These are phyloP conservation scores for Sebastes trivittatus DNA, from an alignment of 2,797 vertebrate genomes.

Conservation along the genomic window DNA sequence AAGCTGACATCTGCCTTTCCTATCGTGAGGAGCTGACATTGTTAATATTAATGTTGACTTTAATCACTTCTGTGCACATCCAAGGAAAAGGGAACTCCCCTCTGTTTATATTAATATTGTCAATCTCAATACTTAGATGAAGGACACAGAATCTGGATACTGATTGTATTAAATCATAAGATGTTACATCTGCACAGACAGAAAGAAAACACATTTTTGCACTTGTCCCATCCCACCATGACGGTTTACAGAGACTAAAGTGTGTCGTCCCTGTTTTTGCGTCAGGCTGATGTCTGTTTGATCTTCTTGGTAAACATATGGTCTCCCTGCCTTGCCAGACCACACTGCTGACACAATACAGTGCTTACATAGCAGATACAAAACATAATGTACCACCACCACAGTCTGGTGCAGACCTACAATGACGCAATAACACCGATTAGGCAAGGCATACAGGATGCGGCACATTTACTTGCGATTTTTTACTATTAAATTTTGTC, in stretches of 20 bases:
- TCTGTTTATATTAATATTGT: not conserved
- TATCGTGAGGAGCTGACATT: not conserved
- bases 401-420: conserved; percentile 9
- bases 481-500: not conserved
- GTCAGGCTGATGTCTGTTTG: conserved; percentile 37
- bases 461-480: not conserved
- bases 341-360: conserved; percentile 28
- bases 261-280: not conserved
- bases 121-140: not conserved
- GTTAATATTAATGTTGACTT: conserved; percentile 15
- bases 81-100: not conserved
- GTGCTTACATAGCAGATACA: conserved; percentile 3
- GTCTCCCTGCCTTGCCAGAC: conserved; percentile 45
- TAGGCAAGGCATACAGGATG: not conserved
- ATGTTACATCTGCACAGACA: not conserved
- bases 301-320: conserved; percentile 58
- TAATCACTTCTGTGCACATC: conserved; percentile 2
- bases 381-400: conserved; percentile 14
- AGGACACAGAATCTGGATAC: not conserved
- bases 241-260: not conserved
- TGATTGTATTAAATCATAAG: not conserved
- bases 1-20: not conserved
- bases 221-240: not conserved
- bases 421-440: not conserved
- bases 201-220: not conserved